phyloP scores from a whole-genome alignment of 2,888 invertebrate species.

The Ligdia adustata region DNA sequence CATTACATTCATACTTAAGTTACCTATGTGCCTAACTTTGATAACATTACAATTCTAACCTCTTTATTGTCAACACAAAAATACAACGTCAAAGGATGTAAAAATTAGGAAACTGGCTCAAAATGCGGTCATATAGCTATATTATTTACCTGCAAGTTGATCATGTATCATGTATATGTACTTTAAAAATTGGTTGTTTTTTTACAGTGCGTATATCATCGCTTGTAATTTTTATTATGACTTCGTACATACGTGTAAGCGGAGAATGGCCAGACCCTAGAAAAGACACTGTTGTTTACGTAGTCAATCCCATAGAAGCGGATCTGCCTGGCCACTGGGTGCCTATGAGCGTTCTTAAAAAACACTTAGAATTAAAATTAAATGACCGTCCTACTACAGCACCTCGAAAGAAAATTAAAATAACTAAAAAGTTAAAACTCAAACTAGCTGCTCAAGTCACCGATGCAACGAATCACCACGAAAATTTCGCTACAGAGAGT shows the following conservation, averaged over 20 bases:
- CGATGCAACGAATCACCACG: background rate
- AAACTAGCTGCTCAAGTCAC: background rate
- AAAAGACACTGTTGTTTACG: constrained; percentile 42
- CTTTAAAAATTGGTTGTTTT: no score
- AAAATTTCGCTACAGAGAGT: background rate
- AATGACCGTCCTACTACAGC: constrained; percentile 22
- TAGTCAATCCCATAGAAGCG: constrained; percentile 58
- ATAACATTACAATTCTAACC: no score
- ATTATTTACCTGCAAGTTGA: no score
- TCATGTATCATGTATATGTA: no score
- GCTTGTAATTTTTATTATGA: constrained; percentile 36
- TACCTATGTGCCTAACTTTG: no score
- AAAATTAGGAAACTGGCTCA: no score
- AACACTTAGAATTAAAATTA: constrained; percentile 48
- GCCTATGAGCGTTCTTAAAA: constrained; percentile 50
- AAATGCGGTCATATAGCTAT: no score
- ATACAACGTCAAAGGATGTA: no score
- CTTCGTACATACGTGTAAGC: constrained; percentile 34
- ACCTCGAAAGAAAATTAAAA: no score
- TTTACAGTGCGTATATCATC: constrained; percentile 50
- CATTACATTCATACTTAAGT: no score
- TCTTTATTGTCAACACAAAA: no score
- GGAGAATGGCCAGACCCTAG: constrained; percentile 40
- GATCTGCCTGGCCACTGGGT: constrained; percentile 57
- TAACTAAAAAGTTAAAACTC: no score